Evolutionary conservation across 2,888 invertebrate genomes (phyloP).

Genomic region (Ceraclea dissimilis): DNA sequence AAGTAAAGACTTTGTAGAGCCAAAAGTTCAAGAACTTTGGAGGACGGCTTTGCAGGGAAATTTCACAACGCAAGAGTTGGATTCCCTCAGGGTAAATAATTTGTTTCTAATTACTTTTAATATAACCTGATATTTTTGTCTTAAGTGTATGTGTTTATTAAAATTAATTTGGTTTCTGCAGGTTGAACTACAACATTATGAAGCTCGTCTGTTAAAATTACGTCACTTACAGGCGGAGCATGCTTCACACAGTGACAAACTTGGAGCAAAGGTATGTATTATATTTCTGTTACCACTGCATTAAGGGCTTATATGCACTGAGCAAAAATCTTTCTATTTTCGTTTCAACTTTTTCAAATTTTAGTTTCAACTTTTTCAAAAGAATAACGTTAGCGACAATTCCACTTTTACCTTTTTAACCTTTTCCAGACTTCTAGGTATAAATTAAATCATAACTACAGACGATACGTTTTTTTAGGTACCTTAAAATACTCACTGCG

Average conservation of each 20-base stretch:
- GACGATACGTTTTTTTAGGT: too few relatives aligned
- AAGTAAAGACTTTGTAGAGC: constrained; percentile 82
- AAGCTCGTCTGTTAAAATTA: constrained; percentile 75
- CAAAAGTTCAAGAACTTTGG: constrained; percentile 87
- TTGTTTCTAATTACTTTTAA: neutral
- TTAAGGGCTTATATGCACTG: too few relatives aligned
- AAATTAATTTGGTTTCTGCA: constrained; percentile 30
- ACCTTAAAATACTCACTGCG: too few relatives aligned
- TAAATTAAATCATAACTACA: too few relatives aligned
- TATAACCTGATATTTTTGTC: neutral
- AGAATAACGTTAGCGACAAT: too few relatives aligned
- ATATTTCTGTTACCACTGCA: neutral
- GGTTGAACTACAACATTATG: constrained; percentile 82
- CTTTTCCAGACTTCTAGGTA: too few relatives aligned
- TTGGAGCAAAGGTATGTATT: constrained; percentile 12
- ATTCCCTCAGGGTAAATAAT: constrained; percentile 63
- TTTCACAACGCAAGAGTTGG: constrained; percentile 74
- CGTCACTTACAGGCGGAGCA: constrained; percentile 77
- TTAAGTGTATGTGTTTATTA: neutral
- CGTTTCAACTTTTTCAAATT: too few relatives aligned
- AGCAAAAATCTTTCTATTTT: too few relatives aligned
- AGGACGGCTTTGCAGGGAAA: constrained; percentile 69
- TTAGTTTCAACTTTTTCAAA: too few relatives aligned
- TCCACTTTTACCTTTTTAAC: too few relatives aligned
- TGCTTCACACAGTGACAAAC: constrained; percentile 59